Conservation (phyloP, 2,113 vertebrate species). For the Hemicordylus capensis region DNA sequence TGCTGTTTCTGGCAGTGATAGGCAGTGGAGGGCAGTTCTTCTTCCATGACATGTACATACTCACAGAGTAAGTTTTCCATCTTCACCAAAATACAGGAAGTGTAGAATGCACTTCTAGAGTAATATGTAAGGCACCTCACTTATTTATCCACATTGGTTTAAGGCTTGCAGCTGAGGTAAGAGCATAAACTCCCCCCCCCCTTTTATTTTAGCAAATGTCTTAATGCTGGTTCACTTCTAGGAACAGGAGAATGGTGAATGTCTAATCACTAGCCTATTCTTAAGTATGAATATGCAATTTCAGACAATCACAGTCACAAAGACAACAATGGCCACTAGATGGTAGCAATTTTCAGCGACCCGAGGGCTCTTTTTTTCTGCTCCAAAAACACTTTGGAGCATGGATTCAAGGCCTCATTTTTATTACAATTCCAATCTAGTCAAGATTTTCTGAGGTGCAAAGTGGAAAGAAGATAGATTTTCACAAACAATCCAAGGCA, state of each 20-base stretch:
- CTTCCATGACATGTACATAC: background rate
- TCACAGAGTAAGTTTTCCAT: too few relatives aligned
- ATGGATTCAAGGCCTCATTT: background rate
- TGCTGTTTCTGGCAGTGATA: background rate
- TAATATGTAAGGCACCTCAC: background rate
- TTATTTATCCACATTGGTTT: background rate
- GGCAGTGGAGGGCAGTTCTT: background rate
- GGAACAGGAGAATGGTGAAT: background rate
- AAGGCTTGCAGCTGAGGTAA: background rate
- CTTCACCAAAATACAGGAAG: background rate
- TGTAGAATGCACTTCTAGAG: background rate
- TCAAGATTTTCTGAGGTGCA: background rate
- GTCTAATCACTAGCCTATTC: background rate
- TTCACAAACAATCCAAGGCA: background rate
- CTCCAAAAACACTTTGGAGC: background rate
- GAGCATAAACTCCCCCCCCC: too few relatives aligned
- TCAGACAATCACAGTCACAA: background rate
- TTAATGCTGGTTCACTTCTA: background rate
- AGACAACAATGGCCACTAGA: background rate
- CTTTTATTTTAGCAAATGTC: background rate
- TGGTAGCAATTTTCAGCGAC: slow-evolving; percentile 1
- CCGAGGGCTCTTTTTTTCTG: background rate
- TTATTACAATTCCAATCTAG: background rate
- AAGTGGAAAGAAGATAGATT: background rate
- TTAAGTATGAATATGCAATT: background rate